A percentile compares a stretch with the other conserved stretches of the same genome.
Evolutionary conservation across 2,888 invertebrate genomes (phyloP).

Genomic region (Dynastes hyllus): DNA sequence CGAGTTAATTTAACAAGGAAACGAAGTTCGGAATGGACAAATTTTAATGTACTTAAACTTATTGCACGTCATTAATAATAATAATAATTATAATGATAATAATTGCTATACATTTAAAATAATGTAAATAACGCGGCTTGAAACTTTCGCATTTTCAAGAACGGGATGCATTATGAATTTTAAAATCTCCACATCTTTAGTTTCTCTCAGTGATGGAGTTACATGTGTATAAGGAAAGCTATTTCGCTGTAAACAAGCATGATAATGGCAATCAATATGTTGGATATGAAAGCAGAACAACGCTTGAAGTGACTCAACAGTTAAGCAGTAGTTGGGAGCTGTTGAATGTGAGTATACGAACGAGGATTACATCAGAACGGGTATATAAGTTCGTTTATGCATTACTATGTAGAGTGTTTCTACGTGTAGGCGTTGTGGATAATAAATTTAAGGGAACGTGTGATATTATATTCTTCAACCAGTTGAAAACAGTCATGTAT

Average conservation of each 20-base stretch:
- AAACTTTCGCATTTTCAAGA: slow-evolving; percentile 2
- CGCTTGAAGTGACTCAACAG: slow-evolving; percentile 40
- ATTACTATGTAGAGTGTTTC: no score
- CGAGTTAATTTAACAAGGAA: no score
- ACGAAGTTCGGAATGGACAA: no score
- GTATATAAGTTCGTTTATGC: no score
- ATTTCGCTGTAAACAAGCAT: slow-evolving; percentile 31
- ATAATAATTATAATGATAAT: no score
- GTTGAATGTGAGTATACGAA: slow-evolving; percentile 28
- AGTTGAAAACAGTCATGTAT: no score
- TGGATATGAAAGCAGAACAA: slow-evolving; percentile 40
- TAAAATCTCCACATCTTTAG: neutral
- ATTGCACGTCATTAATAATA: no score
- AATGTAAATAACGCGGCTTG: neutral
- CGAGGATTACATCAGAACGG: slow-evolving; percentile 3
- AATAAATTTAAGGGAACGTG: no score
- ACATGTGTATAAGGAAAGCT: slow-evolving; percentile 21
- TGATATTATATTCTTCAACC: no score
- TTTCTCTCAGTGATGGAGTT: slow-evolving; percentile 14
- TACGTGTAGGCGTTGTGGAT: no score
- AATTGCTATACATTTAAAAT: no score
- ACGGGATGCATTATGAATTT: slow-evolving; percentile 2
- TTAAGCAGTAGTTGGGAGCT: slow-evolving; percentile 31
- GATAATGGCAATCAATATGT: slow-evolving; percentile 44
- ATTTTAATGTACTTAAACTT: no score